Evolutionary conservation across 2,113 vertebrate genomes (phyloP).

Genomic region (Lagopus leucura): DNA sequence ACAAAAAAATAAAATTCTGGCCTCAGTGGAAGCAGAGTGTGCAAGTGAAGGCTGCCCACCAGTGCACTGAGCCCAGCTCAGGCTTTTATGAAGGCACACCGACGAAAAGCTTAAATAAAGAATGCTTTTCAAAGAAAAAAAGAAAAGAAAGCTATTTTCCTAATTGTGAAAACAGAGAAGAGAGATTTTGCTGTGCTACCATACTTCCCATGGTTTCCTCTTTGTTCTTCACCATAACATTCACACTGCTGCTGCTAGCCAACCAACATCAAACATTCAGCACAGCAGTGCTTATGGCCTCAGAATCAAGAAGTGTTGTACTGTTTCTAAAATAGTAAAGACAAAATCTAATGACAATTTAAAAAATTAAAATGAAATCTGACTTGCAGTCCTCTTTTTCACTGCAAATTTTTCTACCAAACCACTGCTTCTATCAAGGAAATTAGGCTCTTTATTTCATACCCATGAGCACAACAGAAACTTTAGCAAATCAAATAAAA

Average conservation of each 20-base stretch:
- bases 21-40: accelerated
- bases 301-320: neutral
- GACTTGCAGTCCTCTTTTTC: neutral
- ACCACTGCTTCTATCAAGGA: neutral
- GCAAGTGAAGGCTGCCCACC: neutral
- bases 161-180: neutral
- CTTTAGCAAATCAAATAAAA: neutral
- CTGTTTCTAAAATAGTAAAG: neutral
- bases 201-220: accelerated
- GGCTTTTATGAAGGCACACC: neutral
- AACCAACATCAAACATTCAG: neutral
- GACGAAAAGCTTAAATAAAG: neutral
- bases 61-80: neutral
- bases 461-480: neutral
- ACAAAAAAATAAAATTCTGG: neutral
- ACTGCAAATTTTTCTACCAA: neutral
- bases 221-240: neutral
- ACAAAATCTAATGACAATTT: neutral
- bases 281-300: neutral
- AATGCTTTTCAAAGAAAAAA: neutral
- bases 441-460: neutral
- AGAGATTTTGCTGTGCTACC: neutral
- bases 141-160: neutral
- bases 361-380: neutral
- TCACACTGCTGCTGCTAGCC: neutral